Evolutionary conservation across 2,797 vertebrate genomes (phyloP).

Genomic region (Crossoptilon crossoptilon): DNA sequence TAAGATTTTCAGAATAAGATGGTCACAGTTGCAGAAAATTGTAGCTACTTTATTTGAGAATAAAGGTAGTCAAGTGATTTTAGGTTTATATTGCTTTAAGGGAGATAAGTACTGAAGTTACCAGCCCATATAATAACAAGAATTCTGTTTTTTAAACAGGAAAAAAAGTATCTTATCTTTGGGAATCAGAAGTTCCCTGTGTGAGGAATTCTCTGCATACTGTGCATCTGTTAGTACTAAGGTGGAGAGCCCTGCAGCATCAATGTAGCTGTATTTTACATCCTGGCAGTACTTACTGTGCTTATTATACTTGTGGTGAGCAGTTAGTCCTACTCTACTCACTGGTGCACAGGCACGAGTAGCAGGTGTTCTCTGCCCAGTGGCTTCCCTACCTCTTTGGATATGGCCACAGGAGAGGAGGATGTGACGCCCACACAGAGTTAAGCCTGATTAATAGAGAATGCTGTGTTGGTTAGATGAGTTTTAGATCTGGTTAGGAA

Average conservation of each 20-base stretch:
- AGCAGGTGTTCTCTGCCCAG: background rate
- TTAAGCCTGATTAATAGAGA: background rate
- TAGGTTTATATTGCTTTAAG: background rate
- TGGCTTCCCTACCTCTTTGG: background rate
- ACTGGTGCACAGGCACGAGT: background rate
- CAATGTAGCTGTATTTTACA: background rate
- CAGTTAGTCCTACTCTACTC: background rate
- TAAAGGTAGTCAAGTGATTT: background rate
- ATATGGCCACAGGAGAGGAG: background rate
- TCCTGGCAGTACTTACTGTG: background rate
- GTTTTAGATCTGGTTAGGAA: background rate
- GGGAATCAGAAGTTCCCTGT: background rate
- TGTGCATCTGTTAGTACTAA: background rate
- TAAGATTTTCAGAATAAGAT: background rate
- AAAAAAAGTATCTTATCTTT: background rate
- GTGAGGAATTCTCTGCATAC: background rate
- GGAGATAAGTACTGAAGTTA: background rate
- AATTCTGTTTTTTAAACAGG: constrained; percentile 4
- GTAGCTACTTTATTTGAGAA: background rate
- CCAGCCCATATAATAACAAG: background rate
- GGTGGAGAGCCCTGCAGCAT: background rate
- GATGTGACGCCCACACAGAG: background rate
- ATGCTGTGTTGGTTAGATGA: background rate
- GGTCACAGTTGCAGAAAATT: background rate
- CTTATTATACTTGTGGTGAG: background rate